Conservation (phyloP, 1,140 invertebrate genomes). For the Uloborus diversus region DNA sequence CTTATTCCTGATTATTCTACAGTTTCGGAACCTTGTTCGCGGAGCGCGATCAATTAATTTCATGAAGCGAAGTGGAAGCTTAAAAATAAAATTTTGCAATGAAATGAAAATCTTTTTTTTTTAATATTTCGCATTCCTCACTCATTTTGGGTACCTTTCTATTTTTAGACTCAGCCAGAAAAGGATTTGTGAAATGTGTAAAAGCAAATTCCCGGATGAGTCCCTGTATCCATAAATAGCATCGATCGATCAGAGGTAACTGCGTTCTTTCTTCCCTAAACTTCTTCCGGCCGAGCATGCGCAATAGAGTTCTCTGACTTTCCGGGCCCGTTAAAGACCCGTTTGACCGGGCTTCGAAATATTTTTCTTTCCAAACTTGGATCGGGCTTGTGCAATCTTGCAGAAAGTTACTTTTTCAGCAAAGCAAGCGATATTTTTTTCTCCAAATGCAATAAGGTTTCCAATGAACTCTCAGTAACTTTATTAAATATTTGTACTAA, state of each 20-base stretch:
- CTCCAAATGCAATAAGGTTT: too few species aligned
- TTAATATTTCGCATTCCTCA: too few species aligned
- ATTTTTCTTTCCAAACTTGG: too few species aligned
- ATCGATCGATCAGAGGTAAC: constrained; percentile 46
- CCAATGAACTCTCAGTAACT: too few species aligned
- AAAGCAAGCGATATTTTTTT: too few species aligned
- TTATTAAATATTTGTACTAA: too few species aligned
- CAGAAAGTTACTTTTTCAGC: too few species aligned
- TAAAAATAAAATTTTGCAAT: background rate
- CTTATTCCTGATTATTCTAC: too few species aligned
- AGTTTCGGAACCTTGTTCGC: too few species aligned
- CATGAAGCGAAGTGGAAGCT: background rate
- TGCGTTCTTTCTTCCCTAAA: constrained; percentile 42
- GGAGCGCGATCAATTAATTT: background rate
- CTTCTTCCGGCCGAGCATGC: constrained; percentile 33
- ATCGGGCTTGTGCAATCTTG: too few species aligned
- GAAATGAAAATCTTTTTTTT: background rate
- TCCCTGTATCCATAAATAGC: constrained; percentile 43
- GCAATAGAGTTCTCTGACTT: background rate
- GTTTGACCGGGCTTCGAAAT: too few species aligned
- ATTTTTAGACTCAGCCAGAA: constrained; percentile 24
- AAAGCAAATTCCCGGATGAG: constrained; percentile 34
- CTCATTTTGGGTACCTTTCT: constrained; percentile 20
- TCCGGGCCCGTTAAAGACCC: too few species aligned
- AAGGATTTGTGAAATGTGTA: constrained; percentile 43